Base-by-base conservation (phyloP, 2,888 invertebrate species). In the Druceiella hillmani region DNA sequence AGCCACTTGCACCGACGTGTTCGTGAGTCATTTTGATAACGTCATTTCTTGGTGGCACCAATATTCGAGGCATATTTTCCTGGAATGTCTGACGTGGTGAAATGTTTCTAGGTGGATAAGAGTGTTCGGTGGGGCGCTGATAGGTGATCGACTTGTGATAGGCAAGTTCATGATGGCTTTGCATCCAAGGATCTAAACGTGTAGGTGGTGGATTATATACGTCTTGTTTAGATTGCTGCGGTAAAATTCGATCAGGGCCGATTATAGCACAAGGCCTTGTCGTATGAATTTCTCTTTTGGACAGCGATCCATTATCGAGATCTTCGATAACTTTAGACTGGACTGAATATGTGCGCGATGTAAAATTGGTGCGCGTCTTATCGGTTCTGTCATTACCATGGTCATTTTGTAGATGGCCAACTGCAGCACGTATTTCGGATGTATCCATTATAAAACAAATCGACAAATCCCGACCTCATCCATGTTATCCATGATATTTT, bases 31-130 rank as follows among this genome's bases (percentile, higher is more conserved):
- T 50, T 54, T 66, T 66, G 11, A 54, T 45, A 20, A 62, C 52
- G 50, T 54, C 64, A 47, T 62, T 66, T 32, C 59, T 56, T 24
- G 69, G 66, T 26, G 68, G 65, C 46, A 72, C 64, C 59, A 67
- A 64, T 33, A 71, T 64, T 42, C 71, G 62, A 48, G 61, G 68
- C 71, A 71, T 72, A 43, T 71, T 70, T 53, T 72, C 72, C 58
- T 71, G 72, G 59, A 65, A 72, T 58, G 71, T 71, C 58, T 70
- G 70, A 58, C 72, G 60, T 22, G 72, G 72, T 50, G 72, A 72
- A 61, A 71, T 71, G 59, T 71, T 70, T 55, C 67, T 59, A 41
- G 60, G 52, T 35, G 63, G 63, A 40, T 62, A 29, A 10, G 24
- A 17, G 22, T 28, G 24, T 13, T 15, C 29, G 40, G 62, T 40